Base-by-base conservation (phyloP, 1,140 invertebrate genomes). In the Protaetia brevitarsis region DNA sequence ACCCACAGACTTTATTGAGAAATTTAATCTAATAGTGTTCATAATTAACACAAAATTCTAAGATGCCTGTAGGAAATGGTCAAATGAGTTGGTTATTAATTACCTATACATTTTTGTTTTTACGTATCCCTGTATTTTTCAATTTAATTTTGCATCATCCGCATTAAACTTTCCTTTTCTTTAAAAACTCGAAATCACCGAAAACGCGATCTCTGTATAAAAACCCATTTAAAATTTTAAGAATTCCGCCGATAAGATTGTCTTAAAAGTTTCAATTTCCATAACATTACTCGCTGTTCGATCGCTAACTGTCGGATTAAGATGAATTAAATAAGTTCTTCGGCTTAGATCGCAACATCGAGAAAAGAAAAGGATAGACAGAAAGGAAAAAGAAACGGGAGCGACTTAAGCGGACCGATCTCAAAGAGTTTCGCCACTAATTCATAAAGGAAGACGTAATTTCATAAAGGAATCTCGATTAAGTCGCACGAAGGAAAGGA, bases 271-370 rank as follows among this genome's bases (percentile, higher is more conserved):
- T 37, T 37, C 34, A 37, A 37, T 37, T 37, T 37, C 34, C 34
- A 37, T 37, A 37, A 37, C 34, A 37, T 37, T 37, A 37, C 1
- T 0, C 34, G 34, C 11, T 37, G 16, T 37, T 3, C 34, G 34
- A 37, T 37, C 34, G 10, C 34, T 37, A 37, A 37, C 34, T 37
- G 34, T 37, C 34, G 16, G 34, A 37, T 37, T 6, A 37, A 37
- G 34, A 37, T 37, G 34, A 37, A 37, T 37, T 37, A 37, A 37
- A 37, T 37, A 37, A 37, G 34, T 37, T 37, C 16, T 37, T 37
- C 34, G 16, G n/a, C 34, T 11, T 37, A 37, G 34, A 31, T 5
- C 30, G 30, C n/a, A n/a, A n/a, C n/a, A n/a, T n/a, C n/a, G n/a
- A n/a, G n/a, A n/a, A n/a, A n/a, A n/a, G n/a, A n/a, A n/a, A n/a